A percentile compares a stretch with the other conserved stretches of the same genome.
Conservation (phyloP, 2,888 invertebrate species). For the Ectropis crepuscularia region DNA sequence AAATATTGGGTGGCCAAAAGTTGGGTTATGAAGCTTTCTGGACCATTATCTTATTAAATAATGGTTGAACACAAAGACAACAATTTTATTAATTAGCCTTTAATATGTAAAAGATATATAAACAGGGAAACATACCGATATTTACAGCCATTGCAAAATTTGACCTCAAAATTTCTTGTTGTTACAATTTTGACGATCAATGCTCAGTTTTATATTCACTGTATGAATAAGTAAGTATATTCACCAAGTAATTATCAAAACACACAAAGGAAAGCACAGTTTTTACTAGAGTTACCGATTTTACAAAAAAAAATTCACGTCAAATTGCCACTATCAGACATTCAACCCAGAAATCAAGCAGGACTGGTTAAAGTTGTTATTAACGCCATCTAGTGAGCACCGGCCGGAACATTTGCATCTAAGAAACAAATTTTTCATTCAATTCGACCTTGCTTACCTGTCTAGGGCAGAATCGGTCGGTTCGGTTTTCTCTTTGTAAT, state of each 20-base stretch:
- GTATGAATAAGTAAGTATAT: conserved; percentile 27
- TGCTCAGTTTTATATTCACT: conserved; percentile 29
- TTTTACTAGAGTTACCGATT: conserved; percentile 45
- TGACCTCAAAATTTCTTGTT: conserved; percentile 56
- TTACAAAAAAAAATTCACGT: conserved; percentile 55
- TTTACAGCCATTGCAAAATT: conserved; percentile 61
- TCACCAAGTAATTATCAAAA: conserved; percentile 27
- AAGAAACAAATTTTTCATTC: too few relatives aligned
- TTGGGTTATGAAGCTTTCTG: conserved; percentile 65
- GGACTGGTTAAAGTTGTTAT: conserved; percentile 43
- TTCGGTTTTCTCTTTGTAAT: too few relatives aligned
- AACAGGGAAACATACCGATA: conserved; percentile 38
- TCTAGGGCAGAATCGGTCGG: too few relatives aligned
- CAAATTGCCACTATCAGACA: conserved; percentile 70
- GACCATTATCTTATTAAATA: neutral
- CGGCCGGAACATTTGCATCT: conserved; percentile 1
- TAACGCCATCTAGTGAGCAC: conserved; percentile 60
- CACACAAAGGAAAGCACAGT: conserved; percentile 37
- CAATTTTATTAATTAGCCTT: neutral
- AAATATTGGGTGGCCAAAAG: conserved; percentile 57
- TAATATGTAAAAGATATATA: conserved; percentile 7
- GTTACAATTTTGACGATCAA: conserved; percentile 47
- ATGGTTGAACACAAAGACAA: neutral
- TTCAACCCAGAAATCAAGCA: conserved; percentile 65
- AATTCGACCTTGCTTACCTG: too few relatives aligned